phyloP scores from a whole-genome alignment of 2,113 vertebrate genomes.

The Lophotis ruficrista region DNA sequence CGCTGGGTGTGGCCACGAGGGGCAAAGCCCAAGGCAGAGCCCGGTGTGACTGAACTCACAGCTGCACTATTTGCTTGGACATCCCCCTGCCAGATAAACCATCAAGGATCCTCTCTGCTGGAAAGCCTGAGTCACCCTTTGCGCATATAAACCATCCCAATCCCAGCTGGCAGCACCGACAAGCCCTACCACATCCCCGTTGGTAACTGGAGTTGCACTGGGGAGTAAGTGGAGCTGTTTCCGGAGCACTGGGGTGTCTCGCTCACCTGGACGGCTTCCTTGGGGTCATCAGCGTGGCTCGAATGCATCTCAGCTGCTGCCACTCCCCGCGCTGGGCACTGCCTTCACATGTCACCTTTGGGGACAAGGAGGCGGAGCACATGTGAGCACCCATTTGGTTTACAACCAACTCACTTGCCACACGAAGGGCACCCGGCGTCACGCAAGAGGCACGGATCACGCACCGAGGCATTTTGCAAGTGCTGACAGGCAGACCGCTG shows the following conservation, averaged over 20 bases:
- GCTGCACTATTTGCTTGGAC: neutral
- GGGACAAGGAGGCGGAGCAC: conserved; percentile 3
- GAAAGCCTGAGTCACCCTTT: neutral
- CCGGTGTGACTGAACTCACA: neutral
- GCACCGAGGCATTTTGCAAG: fast-evolving
- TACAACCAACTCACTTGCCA: neutral
- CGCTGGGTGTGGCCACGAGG: fast-evolving
- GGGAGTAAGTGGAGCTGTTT: neutral
- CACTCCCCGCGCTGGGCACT: neutral
- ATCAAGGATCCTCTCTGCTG: neutral
- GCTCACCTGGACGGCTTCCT: conserved; percentile 85
- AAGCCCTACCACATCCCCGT: fast-evolving
- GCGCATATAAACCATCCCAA: neutral
- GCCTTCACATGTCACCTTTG: conserved; percentile 79
- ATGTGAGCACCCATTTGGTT: neutral
- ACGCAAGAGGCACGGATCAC: fast-evolving
- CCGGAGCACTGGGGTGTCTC: neutral
- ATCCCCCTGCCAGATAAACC: neutral
- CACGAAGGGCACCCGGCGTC: neutral
- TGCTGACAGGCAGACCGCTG: fast-evolving
- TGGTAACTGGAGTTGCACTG: neutral
- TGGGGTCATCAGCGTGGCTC: conserved; percentile 77
- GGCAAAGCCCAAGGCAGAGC: neutral
- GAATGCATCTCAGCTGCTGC: conserved; percentile 84
- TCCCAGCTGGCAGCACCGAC: neutral